Conservation (phyloP, 1,140 invertebrate species). For the Eumeta japonica region DNA sequence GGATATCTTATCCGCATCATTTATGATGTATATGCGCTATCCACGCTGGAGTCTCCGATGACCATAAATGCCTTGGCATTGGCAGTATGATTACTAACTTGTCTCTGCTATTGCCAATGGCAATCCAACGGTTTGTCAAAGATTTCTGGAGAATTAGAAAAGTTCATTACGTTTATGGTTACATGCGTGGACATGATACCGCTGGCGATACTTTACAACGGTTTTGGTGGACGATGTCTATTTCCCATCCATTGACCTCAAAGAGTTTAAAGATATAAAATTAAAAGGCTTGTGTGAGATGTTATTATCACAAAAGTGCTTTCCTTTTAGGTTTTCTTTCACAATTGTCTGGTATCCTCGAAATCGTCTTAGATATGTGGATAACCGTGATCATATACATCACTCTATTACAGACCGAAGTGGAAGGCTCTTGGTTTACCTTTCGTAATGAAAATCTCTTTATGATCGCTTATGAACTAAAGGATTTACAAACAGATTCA, state of each 20-base stretch:
- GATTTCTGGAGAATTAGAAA: slow-evolving; percentile 64
- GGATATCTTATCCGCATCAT: no score
- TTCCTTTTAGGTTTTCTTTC: slow-evolving; percentile 71
- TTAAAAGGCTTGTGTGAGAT: slow-evolving; percentile 69
- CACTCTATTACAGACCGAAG: slow-evolving; percentile 65
- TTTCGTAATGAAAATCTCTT: slow-evolving; percentile 74
- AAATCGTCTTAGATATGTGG: slow-evolving; percentile 65
- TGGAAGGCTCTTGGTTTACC: slow-evolving; percentile 67
- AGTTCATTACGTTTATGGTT: slow-evolving; percentile 72
- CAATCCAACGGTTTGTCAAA: slow-evolving; percentile 66
- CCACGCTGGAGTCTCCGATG: slow-evolving; percentile 35
- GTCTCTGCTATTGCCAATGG: slow-evolving; percentile 67
- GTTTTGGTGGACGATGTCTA: slow-evolving; percentile 69
- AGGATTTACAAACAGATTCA: slow-evolving; percentile 8
- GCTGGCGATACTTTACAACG: slow-evolving; percentile 60
- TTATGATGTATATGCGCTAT: slow-evolving; percentile 46
- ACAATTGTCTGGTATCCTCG: slow-evolving; percentile 65
- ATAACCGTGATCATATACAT: slow-evolving; percentile 72
- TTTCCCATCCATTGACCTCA: slow-evolving; percentile 63
- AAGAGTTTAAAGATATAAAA: slow-evolving; percentile 51
- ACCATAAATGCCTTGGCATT: slow-evolving; percentile 25
- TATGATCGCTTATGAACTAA: slow-evolving; percentile 57
- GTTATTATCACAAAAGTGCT: slow-evolving; percentile 69
- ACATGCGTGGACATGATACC: slow-evolving; percentile 67
- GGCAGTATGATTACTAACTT: slow-evolving; percentile 64